Evolutionary conservation across 2,888 invertebrate species (phyloP).

Genomic region (Escarpia spicata): DNA sequence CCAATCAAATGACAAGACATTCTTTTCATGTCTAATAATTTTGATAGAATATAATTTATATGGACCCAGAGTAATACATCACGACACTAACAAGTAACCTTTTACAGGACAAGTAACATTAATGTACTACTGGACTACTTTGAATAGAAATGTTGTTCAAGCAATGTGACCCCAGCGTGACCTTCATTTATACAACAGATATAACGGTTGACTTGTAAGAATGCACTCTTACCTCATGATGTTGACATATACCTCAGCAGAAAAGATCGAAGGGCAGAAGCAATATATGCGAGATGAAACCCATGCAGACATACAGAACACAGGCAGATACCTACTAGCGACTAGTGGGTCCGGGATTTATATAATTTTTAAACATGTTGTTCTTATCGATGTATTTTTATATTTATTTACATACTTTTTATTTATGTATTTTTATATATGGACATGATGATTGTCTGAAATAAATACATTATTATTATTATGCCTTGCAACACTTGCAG

Average conservation of each 20-base stretch:
- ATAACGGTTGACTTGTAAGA: neutral
- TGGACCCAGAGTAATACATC: too few species aligned
- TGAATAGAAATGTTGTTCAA: neutral
- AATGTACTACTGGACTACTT: neutral
- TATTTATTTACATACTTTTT: too few species aligned
- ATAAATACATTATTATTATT: too few species aligned
- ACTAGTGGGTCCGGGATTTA: too few species aligned
- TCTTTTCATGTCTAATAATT: neutral
- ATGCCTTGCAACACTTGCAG: neutral
- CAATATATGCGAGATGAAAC: neutral
- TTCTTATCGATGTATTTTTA: too few species aligned
- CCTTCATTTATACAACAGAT: neutral
- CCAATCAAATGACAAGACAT: neutral
- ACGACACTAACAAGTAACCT: too few species aligned
- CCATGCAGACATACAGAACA: neutral
- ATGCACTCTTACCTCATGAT: neutral
- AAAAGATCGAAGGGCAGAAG: neutral
- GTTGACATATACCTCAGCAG: neutral
- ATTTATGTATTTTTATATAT: too few species aligned
- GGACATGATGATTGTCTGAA: too few species aligned
- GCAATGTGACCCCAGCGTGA: neutral
- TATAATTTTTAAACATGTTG: too few species aligned
- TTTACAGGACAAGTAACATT: neutral
- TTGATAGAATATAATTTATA: neutral
- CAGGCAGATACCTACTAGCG: neutral